These are phyloP conservation scores for Sinohyriopsis cumingii DNA, from an alignment of 2,888 invertebrate species.

Conservation along the genomic window DNA sequence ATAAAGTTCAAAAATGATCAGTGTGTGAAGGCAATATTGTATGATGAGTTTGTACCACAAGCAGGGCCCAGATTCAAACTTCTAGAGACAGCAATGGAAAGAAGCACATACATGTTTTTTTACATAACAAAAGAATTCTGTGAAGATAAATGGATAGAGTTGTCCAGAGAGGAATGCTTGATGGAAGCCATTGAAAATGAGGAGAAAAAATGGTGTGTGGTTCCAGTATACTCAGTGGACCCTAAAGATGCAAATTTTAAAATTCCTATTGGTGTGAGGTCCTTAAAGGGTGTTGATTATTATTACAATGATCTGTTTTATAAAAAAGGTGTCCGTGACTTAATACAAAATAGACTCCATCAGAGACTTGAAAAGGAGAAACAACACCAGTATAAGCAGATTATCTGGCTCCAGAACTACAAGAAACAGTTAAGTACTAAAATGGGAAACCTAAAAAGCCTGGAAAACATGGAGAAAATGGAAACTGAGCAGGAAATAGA, in stretches of 20 bases:
- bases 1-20: slow-evolving; percentile 24
- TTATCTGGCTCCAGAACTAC: too few species aligned
- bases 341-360: too few species aligned
- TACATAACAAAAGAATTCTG: slow-evolving; percentile 51
- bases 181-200: slow-evolving; percentile 55
- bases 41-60: slow-evolving; percentile 37
- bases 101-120: slow-evolving; percentile 59
- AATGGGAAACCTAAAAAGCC: too few species aligned
- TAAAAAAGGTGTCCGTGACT: too few species aligned
- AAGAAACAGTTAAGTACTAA: too few species aligned
- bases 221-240: slow-evolving; percentile 48
- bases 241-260: slow-evolving; percentile 25
- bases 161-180: slow-evolving; percentile 55
- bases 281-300: too few species aligned
- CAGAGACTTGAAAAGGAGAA: too few species aligned
- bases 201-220: slow-evolving; percentile 57
- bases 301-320: too few species aligned
- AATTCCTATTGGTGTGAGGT: slow-evolving; percentile 42
- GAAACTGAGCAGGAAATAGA: too few species aligned
- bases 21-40: slow-evolving; percentile 38
- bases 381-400: too few species aligned
- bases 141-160: slow-evolving; percentile 49
- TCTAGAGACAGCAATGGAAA: slow-evolving; percentile 38
- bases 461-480: too few species aligned
- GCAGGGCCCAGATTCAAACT: slow-evolving; percentile 23